phyloP scores from a whole-genome alignment of 2,888 invertebrate genomes.

The Drosophila mimica region DNA sequence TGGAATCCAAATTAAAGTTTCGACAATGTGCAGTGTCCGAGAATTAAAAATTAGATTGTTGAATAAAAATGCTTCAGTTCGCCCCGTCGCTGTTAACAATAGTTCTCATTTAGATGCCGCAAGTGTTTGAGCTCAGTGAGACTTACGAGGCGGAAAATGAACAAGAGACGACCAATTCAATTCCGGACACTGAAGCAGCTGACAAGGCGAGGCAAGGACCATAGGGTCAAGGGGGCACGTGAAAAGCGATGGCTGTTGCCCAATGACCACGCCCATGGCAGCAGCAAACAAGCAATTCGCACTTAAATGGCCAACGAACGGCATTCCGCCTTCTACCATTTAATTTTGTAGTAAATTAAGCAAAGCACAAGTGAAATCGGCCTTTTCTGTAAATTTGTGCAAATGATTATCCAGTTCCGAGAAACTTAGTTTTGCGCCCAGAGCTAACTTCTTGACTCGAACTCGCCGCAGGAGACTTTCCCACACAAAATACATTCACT shows the following conservation, averaged over 20 bases:
- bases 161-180: constrained; percentile 57
- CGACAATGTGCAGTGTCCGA: constrained; percentile 18
- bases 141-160: constrained; percentile 74
- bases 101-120: constrained; percentile 73
- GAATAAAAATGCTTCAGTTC: constrained; percentile 58
- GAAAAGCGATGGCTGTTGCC: constrained; percentile 20
- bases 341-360: constrained; percentile 74
- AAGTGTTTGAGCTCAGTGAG: constrained; percentile 65
- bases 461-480: neutral
- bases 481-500: constrained; percentile 43
- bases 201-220: constrained; percentile 22
- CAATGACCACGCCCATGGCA: constrained; percentile 49
- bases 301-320: constrained; percentile 55
- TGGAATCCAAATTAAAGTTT: constrained; percentile 51
- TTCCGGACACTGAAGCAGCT: constrained; percentile 42
- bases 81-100: constrained; percentile 60
- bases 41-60: constrained; percentile 62
- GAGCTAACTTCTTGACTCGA: constrained; percentile 9
- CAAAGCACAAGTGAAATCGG: constrained; percentile 65
- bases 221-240: constrained; percentile 16
- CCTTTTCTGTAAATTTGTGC: constrained; percentile 62
- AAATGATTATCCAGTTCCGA: constrained; percentile 46
- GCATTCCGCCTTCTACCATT: constrained; percentile 64
- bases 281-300: constrained; percentile 59
- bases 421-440: constrained; percentile 3